These are phyloP conservation scores for Lasioglossum calceatum DNA, from an alignment of 2,888 invertebrate genomes.

Conservation along the genomic window DNA sequence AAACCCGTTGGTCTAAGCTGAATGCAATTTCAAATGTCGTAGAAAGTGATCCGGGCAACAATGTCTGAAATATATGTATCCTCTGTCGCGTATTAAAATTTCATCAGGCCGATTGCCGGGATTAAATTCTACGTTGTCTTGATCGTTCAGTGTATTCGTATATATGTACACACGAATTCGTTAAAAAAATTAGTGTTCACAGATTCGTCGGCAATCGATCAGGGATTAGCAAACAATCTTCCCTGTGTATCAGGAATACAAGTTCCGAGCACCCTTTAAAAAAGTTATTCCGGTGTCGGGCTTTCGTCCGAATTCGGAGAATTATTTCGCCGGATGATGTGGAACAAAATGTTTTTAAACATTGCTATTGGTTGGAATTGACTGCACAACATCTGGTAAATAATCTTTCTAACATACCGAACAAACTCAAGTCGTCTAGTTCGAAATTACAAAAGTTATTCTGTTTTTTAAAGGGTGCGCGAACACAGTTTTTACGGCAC, in stretches of 20 bases:
- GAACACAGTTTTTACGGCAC: background rate
- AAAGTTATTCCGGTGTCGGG: background rate
- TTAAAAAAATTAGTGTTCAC: background rate
- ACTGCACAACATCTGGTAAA: background rate
- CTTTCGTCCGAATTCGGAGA: background rate
- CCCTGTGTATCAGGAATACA: background rate
- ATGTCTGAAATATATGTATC: constrained; percentile 23
- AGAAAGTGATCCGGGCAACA: constrained; percentile 30
- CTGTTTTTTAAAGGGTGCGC: background rate
- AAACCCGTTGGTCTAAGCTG: background rate
- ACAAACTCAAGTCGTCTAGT: background rate
- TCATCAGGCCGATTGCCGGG: background rate
- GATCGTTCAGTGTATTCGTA: background rate
- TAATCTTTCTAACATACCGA: background rate
- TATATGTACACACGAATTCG: background rate
- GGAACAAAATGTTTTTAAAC: background rate
- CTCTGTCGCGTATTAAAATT: constrained; percentile 14
- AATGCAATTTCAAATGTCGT: background rate
- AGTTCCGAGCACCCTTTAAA: background rate
- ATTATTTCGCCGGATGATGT: background rate
- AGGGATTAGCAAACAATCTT: background rate
- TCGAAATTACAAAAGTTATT: background rate
- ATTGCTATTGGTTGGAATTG: background rate
- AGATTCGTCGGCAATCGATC: background rate
- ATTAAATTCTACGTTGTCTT: background rate